Percentiles rank a stretch among this genome's conserved stretches.
These are phyloP conservation scores for Sarcophaga variegata DNA, from an alignment of 2,888 invertebrate species.

Conservation along the genomic window DNA sequence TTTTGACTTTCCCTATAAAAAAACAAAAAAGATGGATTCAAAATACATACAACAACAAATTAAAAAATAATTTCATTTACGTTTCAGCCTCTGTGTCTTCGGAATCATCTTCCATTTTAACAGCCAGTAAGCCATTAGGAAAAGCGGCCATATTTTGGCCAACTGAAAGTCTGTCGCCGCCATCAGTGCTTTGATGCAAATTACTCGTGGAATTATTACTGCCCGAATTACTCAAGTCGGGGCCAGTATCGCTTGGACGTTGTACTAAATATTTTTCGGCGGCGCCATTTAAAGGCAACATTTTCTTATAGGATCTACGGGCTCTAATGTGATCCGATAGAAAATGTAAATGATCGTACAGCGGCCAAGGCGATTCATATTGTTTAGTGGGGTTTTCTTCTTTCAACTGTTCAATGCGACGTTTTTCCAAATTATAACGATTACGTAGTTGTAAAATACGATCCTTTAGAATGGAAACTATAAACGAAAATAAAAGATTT, in stretches of 20 bases:
- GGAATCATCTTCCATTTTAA: conserved; percentile 72
- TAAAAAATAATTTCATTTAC: conserved; percentile 56
- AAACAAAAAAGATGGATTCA: neutral
- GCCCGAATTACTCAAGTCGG: conserved; percentile 57
- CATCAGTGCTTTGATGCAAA: conserved; percentile 47
- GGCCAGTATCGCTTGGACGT: neutral
- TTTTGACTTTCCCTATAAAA: conserved; percentile 71
- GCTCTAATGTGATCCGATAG: conserved; percentile 81
- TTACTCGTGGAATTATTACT: conserved; percentile 69
- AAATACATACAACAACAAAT: conserved; percentile 8
- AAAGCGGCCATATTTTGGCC: conserved; percentile 51
- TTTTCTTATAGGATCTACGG: conserved; percentile 79
- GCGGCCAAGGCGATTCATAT: conserved; percentile 79
- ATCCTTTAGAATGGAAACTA: conserved; percentile 80
- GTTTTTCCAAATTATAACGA: conserved; percentile 82
- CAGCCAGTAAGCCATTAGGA: conserved; percentile 72
- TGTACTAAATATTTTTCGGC: neutral
- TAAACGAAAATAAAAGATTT: conserved; percentile 45
- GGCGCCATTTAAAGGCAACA: conserved; percentile 70
- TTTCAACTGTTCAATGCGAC: conserved; percentile 79
- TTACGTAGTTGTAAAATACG: conserved; percentile 82
- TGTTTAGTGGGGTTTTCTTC: conserved; percentile 74
- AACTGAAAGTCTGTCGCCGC: conserved; percentile 33
- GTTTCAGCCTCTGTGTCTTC: conserved; percentile 68
- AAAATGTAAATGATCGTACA: conserved; percentile 80